phyloP scores from a whole-genome alignment of 2,888 invertebrate genomes.

The Apotomis turbidana region DNA sequence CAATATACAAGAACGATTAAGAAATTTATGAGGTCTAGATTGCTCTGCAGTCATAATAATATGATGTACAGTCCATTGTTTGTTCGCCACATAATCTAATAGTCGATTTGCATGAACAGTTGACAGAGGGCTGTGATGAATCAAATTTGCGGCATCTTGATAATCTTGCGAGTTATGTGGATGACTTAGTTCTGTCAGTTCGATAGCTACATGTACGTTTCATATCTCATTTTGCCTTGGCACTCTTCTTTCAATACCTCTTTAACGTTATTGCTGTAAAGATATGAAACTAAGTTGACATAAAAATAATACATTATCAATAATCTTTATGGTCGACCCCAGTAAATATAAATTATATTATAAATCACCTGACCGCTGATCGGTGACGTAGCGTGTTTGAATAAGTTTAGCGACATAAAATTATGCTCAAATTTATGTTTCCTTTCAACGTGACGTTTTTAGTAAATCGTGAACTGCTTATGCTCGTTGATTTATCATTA shows the following conservation, averaged over 20 bases:
- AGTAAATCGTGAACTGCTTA: conserved; percentile 25
- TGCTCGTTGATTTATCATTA: conserved; percentile 17
- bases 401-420: conserved; percentile 26
- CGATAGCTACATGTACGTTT: not conserved
- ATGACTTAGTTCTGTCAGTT: conserved; percentile 8
- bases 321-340: conserved; percentile 23
- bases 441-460: conserved; percentile 30
- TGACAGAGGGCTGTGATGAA: not conserved
- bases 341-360: conserved; percentile 1
- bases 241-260: not conserved
- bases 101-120: conserved; percentile 11
- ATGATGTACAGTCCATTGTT: not conserved
- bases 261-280: not conserved
- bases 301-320: not conserved
- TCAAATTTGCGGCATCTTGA: conserved; percentile 18
- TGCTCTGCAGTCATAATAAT: too few species aligned
- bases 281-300: not conserved
- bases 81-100: not conserved
- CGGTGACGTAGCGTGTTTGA: conserved; percentile 36
- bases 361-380: conserved; percentile 22
- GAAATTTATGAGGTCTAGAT: too few species aligned
- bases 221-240: conserved; percentile 1
- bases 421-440: conserved; percentile 35
- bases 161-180: conserved; percentile 12
- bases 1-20: too few species aligned